Percentiles rank a stretch among this genome's conserved stretches.
phyloP scores from a whole-genome alignment of 2,888 invertebrate genomes.

The Listrodromus nycthemerus region DNA sequence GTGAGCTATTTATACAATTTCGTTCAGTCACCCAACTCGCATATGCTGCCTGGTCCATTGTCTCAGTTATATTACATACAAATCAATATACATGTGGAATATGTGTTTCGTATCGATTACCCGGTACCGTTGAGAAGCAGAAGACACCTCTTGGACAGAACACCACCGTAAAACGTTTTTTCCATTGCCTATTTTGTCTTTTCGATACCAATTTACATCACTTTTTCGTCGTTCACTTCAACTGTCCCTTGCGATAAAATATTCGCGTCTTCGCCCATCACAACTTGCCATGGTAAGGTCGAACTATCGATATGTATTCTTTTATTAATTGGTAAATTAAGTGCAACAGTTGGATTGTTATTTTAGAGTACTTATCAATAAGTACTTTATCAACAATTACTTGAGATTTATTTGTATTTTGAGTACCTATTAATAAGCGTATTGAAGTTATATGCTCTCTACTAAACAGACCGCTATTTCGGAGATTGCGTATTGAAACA shows the following conservation, averaged over 20 bases:
- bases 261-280: neutral
- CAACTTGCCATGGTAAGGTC: constrained; percentile 17
- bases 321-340: neutral
- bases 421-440: too few species aligned
- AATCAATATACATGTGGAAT: constrained; percentile 41
- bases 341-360: neutral
- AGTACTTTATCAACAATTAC: neutral
- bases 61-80: constrained; percentile 35
- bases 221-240: constrained; percentile 32
- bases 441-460: too few species aligned
- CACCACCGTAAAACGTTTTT: constrained; percentile 52
- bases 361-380: constrained; percentile 7
- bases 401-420: too few species aligned
- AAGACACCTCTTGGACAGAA: constrained; percentile 79
- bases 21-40: constrained; percentile 75
- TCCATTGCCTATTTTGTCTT: constrained; percentile 13
- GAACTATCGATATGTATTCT: constrained; percentile 12
- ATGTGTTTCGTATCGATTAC: constrained; percentile 57
- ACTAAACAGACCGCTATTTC: too few species aligned
- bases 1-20: constrained; percentile 61
- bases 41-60: constrained; percentile 67
- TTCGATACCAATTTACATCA: constrained; percentile 19
- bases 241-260: constrained; percentile 20
- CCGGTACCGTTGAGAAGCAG: constrained; percentile 66
- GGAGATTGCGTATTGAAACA: too few species aligned